Conservation (phyloP, 2,888 invertebrate species). For the Caenorhabditis sp. region DNA sequence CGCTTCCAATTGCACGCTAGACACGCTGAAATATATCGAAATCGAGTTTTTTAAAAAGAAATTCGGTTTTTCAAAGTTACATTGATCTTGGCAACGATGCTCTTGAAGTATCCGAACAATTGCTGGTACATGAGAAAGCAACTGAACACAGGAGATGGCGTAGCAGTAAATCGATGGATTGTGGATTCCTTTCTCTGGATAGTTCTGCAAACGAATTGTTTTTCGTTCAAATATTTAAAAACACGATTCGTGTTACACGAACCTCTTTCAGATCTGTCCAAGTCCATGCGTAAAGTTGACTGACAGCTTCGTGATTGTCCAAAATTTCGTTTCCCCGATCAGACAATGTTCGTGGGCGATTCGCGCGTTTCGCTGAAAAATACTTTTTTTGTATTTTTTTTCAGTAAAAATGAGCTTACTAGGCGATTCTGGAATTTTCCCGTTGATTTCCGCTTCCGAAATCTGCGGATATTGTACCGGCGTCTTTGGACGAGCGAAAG, state of each 20-base stretch:
- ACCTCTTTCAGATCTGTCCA: slow-evolving; percentile 53
- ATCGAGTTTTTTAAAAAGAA: no score
- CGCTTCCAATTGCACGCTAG: slow-evolving; percentile 57
- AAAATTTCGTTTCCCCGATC: slow-evolving; percentile 63
- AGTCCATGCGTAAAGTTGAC: slow-evolving; percentile 49
- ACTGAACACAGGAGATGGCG: slow-evolving; percentile 58
- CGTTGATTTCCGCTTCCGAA: slow-evolving; percentile 20
- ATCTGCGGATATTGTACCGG: slow-evolving; percentile 28
- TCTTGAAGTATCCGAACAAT: slow-evolving; percentile 52
- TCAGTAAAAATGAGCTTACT: slow-evolving; percentile 11
- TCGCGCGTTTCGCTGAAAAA: slow-evolving; percentile 46
- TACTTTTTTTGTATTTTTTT: slow-evolving; percentile 1
- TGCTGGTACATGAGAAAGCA: slow-evolving; percentile 55
- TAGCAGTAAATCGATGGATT: slow-evolving; percentile 64
- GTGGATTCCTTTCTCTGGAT: slow-evolving; percentile 54
- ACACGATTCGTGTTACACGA: no score
- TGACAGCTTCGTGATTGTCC: slow-evolving; percentile 56
- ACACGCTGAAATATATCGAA: slow-evolving; percentile 44
- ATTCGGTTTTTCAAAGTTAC: no score
- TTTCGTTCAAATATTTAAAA: no score
- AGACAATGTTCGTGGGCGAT: slow-evolving; percentile 60
- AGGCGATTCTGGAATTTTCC: slow-evolving; percentile 26
- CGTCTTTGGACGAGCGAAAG: slow-evolving; percentile 37
- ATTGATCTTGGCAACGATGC: slow-evolving; percentile 49
- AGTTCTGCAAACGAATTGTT: slow-evolving; percentile 24